A percentile compares a stretch with the other conserved stretches of the same genome.
Conservation (phyloP, 2,888 invertebrate species). For the Drosophila melanocephala region DNA sequence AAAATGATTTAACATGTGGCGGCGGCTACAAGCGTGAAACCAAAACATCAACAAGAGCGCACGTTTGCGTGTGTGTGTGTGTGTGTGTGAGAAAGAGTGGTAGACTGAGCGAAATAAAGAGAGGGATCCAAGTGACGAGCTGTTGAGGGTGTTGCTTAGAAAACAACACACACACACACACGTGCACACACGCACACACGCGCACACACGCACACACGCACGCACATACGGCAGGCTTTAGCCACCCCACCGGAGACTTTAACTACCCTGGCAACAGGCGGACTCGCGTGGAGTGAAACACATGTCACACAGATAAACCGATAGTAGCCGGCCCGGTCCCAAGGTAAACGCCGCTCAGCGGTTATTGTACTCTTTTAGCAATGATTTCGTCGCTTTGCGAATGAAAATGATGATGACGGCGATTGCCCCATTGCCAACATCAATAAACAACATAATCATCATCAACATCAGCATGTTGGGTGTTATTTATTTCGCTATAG, state of each 20-base stretch:
- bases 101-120: conserved; percentile 3
- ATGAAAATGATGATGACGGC: not conserved
- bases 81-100: conserved; percentile 3
- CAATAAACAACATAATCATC: conserved; percentile 7
- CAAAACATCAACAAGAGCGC: conserved; percentile 58
- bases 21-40: conserved; percentile 35
- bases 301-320: conserved; percentile 40
- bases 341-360: conserved; percentile 58
- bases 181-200: not conserved
- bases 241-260: conserved; percentile 47
- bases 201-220: conserved; percentile 5
- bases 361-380: conserved; percentile 68
- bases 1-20: conserved; percentile 57
- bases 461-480: conserved; percentile 12
- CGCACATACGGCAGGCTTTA: conserved; percentile 16
- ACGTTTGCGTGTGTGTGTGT: not conserved
- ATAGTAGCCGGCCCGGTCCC: conserved; percentile 35
- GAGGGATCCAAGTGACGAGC: conserved; percentile 29
- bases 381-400: conserved; percentile 44
- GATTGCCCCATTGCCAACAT: conserved; percentile 49
- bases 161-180: conserved; percentile 5
- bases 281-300: conserved; percentile 40
- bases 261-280: conserved; percentile 49
- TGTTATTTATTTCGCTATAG: conserved; percentile 23
- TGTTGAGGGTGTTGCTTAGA: conserved; percentile 52